A percentile compares a stretch with the other conserved stretches of the same genome.
These are phyloP conservation scores for Dryococelus australis DNA, from an alignment of 2,888 invertebrate species.

Conservation along the genomic window DNA sequence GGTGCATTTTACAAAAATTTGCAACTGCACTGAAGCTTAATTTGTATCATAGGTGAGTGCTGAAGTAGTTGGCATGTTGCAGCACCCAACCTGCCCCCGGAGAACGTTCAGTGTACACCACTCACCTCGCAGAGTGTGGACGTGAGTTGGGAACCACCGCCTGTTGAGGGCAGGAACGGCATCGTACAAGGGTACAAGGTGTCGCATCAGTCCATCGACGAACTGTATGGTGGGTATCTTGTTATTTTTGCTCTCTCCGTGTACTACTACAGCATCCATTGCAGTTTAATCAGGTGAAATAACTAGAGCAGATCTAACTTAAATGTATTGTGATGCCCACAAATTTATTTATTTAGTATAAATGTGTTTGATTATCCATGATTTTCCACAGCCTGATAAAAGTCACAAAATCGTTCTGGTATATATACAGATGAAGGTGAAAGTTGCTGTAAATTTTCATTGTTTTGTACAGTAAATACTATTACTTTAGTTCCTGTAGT, in stretches of 20 bases:
- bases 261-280: neutral
- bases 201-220: conserved; percentile 78
- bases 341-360: neutral
- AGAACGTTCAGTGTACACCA: conserved; percentile 81
- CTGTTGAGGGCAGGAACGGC: conserved; percentile 82
- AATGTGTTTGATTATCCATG: too few species aligned
- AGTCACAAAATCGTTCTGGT: too few species aligned
- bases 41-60: neutral
- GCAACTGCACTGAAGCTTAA: too few species aligned
- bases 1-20: too few species aligned
- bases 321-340: neutral
- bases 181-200: conserved; percentile 86
- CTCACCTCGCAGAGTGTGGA: conserved; percentile 84
- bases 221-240: conserved; percentile 74
- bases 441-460: too few species aligned
- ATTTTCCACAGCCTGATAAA: too few species aligned
- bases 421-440: too few species aligned
- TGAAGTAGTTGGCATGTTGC: conserved; percentile 49
- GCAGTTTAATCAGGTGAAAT: neutral
- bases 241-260: neutral
- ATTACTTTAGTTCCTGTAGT: too few species aligned
- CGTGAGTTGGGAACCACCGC: conserved; percentile 86
- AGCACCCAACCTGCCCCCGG: conserved; percentile 89
- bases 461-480: too few species aligned
- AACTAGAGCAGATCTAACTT: neutral